A percentile compares a stretch with the other conserved stretches of the same genome.
Evolutionary conservation across 2,113 vertebrate genomes (phyloP).

Genomic region (Oryctolagus cuniculus): mOryCun1.1 NC_091434.1:9568001-9568500

Average conservation of each 20-base stretch:
- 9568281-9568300: slow-evolving; percentile 27
- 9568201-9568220: slow-evolving; percentile 64
- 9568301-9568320: slow-evolving; percentile 76
- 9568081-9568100: slow-evolving; percentile 54
- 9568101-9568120: slow-evolving; percentile 67
- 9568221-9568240: slow-evolving; percentile 62
- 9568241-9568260: background rate
- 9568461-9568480: slow-evolving; percentile 66
- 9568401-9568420: slow-evolving; percentile 80
- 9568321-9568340: slow-evolving; percentile 37
- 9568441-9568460: slow-evolving; percentile 70
- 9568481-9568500: slow-evolving; percentile 70
- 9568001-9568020: background rate
- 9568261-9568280: slow-evolving; percentile 34
- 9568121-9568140: slow-evolving; percentile 73
- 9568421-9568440: slow-evolving; percentile 74
- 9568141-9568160: slow-evolving; percentile 66
- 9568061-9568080: slow-evolving; percentile 52
- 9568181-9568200: slow-evolving; percentile 74
- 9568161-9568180: slow-evolving; percentile 63
- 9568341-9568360: slow-evolving; percentile 64
- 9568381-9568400: slow-evolving; percentile 80
- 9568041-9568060: slow-evolving; percentile 27
- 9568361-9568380: slow-evolving; percentile 78
- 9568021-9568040: background rate